These are phyloP conservation scores for Psilopogon haemacephalus DNA, from an alignment of 2,113 vertebrate genomes.

Conservation along the genomic window DNA sequence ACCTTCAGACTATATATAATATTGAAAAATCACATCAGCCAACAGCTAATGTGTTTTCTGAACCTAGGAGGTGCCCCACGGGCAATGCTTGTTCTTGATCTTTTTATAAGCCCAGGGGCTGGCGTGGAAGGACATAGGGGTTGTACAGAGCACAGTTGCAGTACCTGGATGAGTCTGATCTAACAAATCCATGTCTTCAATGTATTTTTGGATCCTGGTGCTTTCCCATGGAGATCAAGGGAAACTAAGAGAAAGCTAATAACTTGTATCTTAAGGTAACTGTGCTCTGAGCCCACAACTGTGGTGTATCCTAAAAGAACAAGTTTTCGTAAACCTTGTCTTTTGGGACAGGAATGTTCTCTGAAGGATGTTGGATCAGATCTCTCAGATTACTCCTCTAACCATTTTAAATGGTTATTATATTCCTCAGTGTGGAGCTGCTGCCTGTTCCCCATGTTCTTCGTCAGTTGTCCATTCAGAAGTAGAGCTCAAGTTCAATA, in stretches of 20 bases:
- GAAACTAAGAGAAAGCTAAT: background rate
- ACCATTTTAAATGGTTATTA: background rate
- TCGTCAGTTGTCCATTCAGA: background rate
- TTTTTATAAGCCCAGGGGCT: background rate
- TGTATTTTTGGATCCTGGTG: background rate
- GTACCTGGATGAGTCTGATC: background rate
- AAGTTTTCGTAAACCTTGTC: background rate
- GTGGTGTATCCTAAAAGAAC: background rate
- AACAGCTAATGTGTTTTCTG: background rate
- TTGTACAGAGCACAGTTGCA: background rate
- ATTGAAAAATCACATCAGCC: background rate
- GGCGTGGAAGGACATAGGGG: fast-evolving
- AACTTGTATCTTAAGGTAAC: background rate
- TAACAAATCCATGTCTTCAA: background rate
- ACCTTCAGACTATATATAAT: background rate
- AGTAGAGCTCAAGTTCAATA: background rate
- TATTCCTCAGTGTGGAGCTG: background rate
- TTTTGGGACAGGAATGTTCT: background rate
- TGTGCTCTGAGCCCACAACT: background rate
- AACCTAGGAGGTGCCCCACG: background rate
- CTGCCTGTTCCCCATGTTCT: background rate
- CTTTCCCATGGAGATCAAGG: background rate
- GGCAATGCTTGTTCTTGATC: background rate
- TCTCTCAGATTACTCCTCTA: background rate
- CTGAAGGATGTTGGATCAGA: background rate